phyloP scores from a whole-genome alignment of 1,140 invertebrate genomes.

The Eupeodes corollae region DNA sequence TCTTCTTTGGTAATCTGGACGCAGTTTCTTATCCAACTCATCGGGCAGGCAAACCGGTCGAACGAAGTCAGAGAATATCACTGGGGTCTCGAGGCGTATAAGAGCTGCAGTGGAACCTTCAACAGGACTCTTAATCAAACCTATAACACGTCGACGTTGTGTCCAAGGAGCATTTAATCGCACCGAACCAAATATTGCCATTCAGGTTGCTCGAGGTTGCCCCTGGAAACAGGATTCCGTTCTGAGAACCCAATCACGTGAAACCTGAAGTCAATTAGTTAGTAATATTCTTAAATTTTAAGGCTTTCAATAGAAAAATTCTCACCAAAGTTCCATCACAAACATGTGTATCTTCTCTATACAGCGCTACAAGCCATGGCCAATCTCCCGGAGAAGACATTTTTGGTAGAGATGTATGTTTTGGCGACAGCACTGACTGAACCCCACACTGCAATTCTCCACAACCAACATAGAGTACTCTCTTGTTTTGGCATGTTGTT shows the following conservation, averaged over 20 bases:
- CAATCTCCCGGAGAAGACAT: conserved; percentile 67
- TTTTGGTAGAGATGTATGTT: conserved; percentile 45
- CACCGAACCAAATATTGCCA: conserved; percentile 63
- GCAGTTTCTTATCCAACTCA: conserved; percentile 27
- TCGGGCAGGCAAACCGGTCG: conserved; percentile 67
- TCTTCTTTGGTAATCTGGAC: conserved; percentile 19
- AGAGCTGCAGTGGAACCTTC: conserved; percentile 75
- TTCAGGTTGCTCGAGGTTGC: conserved; percentile 75
- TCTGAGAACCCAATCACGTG: conserved; percentile 71
- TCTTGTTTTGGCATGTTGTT: conserved; percentile 58
- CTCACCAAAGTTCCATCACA: conserved; percentile 71
- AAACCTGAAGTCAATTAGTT: conserved; percentile 38
- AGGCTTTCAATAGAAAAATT: too few species aligned
- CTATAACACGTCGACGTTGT: conserved; percentile 66
- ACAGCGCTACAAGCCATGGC: conserved; percentile 79
- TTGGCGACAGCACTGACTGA: conserved; percentile 49
- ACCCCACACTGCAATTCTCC: conserved; percentile 68
- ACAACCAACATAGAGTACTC: conserved; percentile 69
- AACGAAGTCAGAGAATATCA: conserved; percentile 69
- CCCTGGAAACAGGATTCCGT: conserved; percentile 84
- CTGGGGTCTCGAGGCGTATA: conserved; percentile 63
- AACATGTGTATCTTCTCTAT: conserved; percentile 72
- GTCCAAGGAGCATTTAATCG: conserved; percentile 75
- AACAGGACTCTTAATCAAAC: conserved; percentile 80
- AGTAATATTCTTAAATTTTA: too few species aligned